Evolutionary conservation across 30 jellyfish, hydroid and myxozoan species (phyloP).

Genomic region (Calvadosia cruxmelitensis): DNA sequence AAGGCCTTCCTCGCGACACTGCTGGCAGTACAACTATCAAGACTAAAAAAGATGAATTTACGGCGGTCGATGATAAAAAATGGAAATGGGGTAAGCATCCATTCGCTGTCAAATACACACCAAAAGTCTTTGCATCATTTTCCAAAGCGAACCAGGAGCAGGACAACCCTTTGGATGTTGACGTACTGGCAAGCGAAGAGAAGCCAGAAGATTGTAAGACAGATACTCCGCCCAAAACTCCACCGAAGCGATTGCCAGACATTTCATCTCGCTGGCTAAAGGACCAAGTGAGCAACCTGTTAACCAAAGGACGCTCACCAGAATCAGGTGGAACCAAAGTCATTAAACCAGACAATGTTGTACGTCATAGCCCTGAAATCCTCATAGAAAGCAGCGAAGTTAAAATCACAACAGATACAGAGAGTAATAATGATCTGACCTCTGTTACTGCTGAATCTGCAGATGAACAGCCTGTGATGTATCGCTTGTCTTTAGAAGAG

Average conservation of each 20-base stretch:
- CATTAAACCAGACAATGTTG: too few relatives aligned
- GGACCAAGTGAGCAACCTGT: neutral
- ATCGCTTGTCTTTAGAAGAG: neutral
- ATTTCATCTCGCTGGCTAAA: neutral
- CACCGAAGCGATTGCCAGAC: neutral
- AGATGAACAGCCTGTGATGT: neutral
- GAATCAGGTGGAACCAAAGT: neutral
- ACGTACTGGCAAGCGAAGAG: too few relatives aligned
- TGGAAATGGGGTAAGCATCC: conserved; percentile 1
- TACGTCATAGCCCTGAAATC: neutral
- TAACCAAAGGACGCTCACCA: neutral
- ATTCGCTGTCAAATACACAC: neutral
- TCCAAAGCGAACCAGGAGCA: neutral
- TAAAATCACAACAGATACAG: neutral
- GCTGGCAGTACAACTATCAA: too few relatives aligned
- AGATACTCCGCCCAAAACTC: neutral
- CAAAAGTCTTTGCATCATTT: neutral
- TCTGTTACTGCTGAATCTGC: neutral
- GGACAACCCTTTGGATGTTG: too few relatives aligned
- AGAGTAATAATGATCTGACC: neutral
- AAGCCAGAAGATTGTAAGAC: neutral
- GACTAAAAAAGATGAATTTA: neutral
- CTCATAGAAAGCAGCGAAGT: neutral
- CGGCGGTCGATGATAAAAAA: neutral
- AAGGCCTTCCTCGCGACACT: too few relatives aligned